phyloP scores from a whole-genome alignment of 2,113 vertebrate genomes.

The Guaruba guarouba region DNA sequence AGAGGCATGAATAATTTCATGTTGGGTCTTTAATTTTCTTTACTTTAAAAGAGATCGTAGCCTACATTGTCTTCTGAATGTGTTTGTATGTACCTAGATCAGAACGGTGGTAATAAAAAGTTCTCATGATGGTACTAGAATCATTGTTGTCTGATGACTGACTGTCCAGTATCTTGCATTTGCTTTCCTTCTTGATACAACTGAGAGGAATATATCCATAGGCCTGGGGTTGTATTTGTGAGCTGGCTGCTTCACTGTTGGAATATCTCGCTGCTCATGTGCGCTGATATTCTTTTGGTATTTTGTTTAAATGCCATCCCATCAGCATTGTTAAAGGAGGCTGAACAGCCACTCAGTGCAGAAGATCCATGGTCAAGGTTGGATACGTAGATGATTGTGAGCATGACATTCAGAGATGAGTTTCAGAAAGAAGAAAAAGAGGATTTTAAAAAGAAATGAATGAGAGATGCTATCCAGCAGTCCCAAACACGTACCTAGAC shows the following conservation, averaged over 20 bases:
- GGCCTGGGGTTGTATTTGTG: background rate
- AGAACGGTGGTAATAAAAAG: background rate
- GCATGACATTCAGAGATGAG: slow-evolving; percentile 50
- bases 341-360: slow-evolving; percentile 10
- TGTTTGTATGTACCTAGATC: background rate
- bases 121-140: background rate
- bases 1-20: background rate
- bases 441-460: slow-evolving; percentile 15
- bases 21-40: background rate
- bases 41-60: background rate
- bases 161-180: background rate
- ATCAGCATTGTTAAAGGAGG: slow-evolving; percentile 40
- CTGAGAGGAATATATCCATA: background rate
- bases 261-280: background rate
- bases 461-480: background rate
- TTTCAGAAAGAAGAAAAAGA: slow-evolving; percentile 46
- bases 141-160: background rate
- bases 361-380: slow-evolving; percentile 29
- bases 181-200: background rate
- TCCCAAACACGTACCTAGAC: background rate
- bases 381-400: background rate
- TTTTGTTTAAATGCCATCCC: slow-evolving; percentile 50
- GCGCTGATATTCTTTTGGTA: background rate
- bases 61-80: background rate
- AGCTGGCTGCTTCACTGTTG: background rate